phyloP scores from a whole-genome alignment of 2,797 vertebrate species.

The Mionectes olivaceus region DNA sequence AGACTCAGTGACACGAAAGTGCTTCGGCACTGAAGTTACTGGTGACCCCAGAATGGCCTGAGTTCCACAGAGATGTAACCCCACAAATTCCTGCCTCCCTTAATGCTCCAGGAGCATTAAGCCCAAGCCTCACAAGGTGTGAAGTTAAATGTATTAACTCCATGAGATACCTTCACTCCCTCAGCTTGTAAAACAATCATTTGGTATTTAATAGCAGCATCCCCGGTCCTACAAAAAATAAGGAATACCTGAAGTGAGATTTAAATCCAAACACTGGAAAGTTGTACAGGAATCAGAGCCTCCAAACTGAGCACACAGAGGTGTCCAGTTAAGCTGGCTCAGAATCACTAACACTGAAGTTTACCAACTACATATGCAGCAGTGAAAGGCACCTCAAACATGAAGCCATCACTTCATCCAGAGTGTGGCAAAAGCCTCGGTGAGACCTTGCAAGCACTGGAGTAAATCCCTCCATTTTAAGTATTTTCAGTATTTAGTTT shows the following conservation, averaged over 20 bases:
- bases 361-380: background rate
- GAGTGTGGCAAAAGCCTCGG: background rate
- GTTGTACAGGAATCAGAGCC: background rate
- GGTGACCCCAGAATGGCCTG: background rate
- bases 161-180: constrained; percentile 26
- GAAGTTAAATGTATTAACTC: constrained; percentile 31
- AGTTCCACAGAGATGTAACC: background rate
- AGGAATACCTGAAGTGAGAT: constrained; percentile 4
- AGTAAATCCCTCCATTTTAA: background rate
- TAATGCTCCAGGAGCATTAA: background rate
- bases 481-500: background rate
- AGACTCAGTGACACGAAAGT: background rate
- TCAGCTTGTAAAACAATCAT: constrained; percentile 42
- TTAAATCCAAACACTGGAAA: background rate
- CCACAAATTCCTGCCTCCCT: background rate
- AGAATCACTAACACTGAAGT: background rate
- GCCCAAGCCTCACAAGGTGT: constrained; percentile 1
- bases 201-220: constrained; percentile 47
- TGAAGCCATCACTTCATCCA: background rate
- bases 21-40: background rate
- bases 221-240: background rate
- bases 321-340: background rate
- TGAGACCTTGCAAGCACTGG: background rate
- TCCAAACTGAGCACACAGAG: background rate
- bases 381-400: background rate